Conservation (phyloP, 92 coral and sea anemone species). For the Zoanthus gigantus region DNA sequence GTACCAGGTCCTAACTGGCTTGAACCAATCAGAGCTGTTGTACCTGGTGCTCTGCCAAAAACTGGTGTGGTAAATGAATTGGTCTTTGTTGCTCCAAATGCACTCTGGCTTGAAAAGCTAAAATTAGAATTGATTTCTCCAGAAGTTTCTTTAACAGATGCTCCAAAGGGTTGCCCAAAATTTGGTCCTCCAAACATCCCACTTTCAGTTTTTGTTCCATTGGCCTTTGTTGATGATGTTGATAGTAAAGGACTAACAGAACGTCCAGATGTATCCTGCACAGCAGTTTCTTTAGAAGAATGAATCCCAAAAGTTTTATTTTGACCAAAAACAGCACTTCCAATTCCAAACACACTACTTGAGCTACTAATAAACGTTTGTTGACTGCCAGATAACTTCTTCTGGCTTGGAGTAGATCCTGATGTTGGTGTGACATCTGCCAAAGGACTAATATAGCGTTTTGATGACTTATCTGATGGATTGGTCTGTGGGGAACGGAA, state of each 20-base stretch:
- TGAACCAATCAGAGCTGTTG: background rate
- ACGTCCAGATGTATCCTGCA: conserved; percentile 5
- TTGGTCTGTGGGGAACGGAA: conserved; percentile 8
- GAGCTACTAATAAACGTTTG: background rate
- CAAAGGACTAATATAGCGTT: conserved; percentile 41
- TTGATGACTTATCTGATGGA: conserved; percentile 11
- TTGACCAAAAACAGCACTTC: background rate
- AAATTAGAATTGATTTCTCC: background rate
- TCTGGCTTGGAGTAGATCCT: background rate
- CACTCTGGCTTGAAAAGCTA: conserved; percentile 4
- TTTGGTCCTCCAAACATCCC: background rate
- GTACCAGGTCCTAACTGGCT: background rate
- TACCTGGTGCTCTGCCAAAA: conserved; percentile 22
- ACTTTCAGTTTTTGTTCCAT: background rate
- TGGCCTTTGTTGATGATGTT: background rate
- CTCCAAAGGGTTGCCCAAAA: conserved; percentile 3
- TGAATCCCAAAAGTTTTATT: conserved; percentile 21
- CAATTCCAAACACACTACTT: conserved; percentile 10
- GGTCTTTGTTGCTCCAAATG: background rate
- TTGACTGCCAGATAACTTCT: background rate
- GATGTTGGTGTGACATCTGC: background rate
- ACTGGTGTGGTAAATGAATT: background rate
- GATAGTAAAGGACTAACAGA: background rate
- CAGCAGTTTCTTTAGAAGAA: background rate
- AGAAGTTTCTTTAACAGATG: conserved; percentile 19